These are phyloP conservation scores for Acholoe squamosa DNA, from an alignment of 2,888 invertebrate species.

Conservation along the genomic window DNA sequence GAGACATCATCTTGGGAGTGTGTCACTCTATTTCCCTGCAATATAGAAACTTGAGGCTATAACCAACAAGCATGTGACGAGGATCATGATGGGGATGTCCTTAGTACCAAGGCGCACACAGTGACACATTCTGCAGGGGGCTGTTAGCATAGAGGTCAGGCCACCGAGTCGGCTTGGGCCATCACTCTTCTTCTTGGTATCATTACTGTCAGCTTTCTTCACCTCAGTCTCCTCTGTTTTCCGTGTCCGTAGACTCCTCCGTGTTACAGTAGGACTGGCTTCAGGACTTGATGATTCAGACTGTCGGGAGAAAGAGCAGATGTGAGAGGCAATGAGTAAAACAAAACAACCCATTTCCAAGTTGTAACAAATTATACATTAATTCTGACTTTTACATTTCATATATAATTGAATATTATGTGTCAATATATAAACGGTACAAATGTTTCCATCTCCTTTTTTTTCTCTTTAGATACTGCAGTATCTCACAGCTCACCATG, in stretches of 20 bases:
- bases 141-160: background rate
- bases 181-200: background rate
- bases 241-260: background rate
- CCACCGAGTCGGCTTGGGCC: background rate
- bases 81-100: conserved; percentile 53
- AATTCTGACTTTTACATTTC: too few species aligned
- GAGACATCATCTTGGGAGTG: background rate
- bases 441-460: too few species aligned
- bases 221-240: background rate
- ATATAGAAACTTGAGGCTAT: conserved; percentile 31
- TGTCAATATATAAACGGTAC: too few species aligned
- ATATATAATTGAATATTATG: too few species aligned
- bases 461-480: too few species aligned
- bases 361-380: too few species aligned
- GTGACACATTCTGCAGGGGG: background rate
- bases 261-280: background rate
- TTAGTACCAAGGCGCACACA: background rate
- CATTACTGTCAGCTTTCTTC: too few species aligned
- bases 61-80: conserved; percentile 53
- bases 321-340: background rate
- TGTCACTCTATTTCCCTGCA: background rate
- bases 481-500: too few species aligned
- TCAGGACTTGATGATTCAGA: conserved; percentile 52
- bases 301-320: background rate
- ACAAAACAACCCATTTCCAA: too few species aligned